These are phyloP conservation scores for Drosophila nr. fundita DNA, from an alignment of 2,888 invertebrate genomes.

Conservation along the genomic window DNA sequence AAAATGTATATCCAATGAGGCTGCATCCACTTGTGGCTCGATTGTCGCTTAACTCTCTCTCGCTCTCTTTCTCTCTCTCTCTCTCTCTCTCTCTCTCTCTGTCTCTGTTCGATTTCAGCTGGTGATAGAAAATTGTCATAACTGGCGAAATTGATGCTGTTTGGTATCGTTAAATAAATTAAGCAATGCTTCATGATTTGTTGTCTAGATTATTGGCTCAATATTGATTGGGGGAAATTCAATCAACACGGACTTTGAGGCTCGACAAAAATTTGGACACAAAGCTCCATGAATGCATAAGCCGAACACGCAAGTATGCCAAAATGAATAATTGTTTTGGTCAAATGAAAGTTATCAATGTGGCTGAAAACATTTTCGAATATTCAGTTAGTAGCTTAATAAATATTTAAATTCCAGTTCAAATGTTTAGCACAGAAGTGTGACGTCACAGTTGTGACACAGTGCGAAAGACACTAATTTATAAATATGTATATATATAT, in stretches of 20 bases:
- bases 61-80: not conserved
- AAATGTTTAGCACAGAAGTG: not conserved
- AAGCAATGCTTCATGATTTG: not conserved
- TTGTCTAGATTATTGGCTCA: not conserved
- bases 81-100: not conserved
- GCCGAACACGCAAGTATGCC: not conserved
- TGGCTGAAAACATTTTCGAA: not conserved
- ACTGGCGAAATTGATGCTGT: not conserved
- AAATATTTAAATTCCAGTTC: conserved; percentile 3
- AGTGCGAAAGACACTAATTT: conserved; percentile 7
- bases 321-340: not conserved
- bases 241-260: not conserved
- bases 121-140: not conserved
- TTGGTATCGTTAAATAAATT: not conserved
- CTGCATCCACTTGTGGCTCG: conserved; percentile 18
- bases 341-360: not conserved
- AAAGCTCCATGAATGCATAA: not conserved
- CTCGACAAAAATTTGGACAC: not conserved
- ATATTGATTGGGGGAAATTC: not conserved
- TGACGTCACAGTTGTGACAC: conserved; percentile 43
- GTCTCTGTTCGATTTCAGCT: not conserved
- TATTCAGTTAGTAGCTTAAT: not conserved
- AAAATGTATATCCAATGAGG: conserved; percentile 31
- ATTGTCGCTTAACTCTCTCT: conserved; percentile 6
- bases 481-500: not conserved